Base-by-base conservation (phyloP, 2,797 vertebrate species). In the Tragelaphus eurycerus region DNA sequence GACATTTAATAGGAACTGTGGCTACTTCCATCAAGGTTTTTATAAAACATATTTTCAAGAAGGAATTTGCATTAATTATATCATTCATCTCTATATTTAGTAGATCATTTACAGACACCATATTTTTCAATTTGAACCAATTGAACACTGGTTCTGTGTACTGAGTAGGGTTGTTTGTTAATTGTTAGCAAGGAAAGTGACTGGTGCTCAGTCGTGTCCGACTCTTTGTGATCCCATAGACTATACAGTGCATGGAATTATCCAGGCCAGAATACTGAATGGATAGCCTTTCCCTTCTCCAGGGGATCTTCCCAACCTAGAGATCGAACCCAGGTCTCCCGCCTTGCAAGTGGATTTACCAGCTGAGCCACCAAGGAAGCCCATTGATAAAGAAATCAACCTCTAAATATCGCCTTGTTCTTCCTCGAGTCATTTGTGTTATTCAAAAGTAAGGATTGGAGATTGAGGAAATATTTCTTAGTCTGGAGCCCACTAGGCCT, bases 311-410 rank as follows among this genome's bases (percentile, higher is more conserved):
- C 64, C n/a, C 64, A 23, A 38, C 9, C n/a, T 0, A 71, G 64
- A 10, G 64, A 38, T 23, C 0, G 0, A 6, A 38, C 34, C 34
- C 10, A 6, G 34, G 19, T 38, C 64, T 71, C 34, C n/a, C 0
- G 1, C 19, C 19, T 71, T 71, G 64, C 64, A 38, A 19, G 19
- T 38, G 64, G 64, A 12, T 23, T 71, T 38, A 10, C 64, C 19
- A 71, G 64, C 34, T 71, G 19, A 71, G 64, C 11, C n/a, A 71
- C 34, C 64, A 23, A 19, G 64, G 64, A 71, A 71, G 10, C 10
- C 64, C 64, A 23, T 0, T 38, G 19, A 71, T 10, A 38, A 71
- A 71, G 64, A 71, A 79, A n/a, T 34, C 57, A 43, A 25, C 34
- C 31, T 21, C 29, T 55, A 9, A 31, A 1, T 79, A 64, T 54